Evolutionary conservation across 2,888 invertebrate genomes (phyloP).

Genomic region (Phragmatobia fuliginosa): DNA sequence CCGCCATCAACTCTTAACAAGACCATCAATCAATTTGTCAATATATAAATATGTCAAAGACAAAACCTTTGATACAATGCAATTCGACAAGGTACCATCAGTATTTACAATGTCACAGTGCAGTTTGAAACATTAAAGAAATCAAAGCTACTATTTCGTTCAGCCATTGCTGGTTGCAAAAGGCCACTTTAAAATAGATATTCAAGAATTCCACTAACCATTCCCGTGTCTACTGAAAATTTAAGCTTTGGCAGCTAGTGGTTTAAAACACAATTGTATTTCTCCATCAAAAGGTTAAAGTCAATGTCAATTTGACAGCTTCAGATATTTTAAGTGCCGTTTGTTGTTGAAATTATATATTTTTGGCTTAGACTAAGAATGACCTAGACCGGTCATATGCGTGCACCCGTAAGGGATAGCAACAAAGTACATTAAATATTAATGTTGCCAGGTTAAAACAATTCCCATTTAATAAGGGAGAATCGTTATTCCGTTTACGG

Average conservation of each 20-base stretch:
- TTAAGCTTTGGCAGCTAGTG: neutral
- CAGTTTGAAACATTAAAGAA: neutral
- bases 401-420: too few relatives aligned
- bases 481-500: too few relatives aligned
- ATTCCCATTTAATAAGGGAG: too few relatives aligned
- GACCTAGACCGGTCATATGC: too few relatives aligned
- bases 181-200: neutral
- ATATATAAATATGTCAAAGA: neutral
- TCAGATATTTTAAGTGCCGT: neutral
- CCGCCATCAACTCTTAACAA: too few relatives aligned
- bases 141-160: neutral
- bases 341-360: neutral
- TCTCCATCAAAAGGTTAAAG: neutral
- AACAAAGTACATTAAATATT: too few relatives aligned
- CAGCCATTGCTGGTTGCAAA: neutral
- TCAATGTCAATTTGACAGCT: neutral
- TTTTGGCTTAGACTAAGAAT: too few relatives aligned
- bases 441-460: too few relatives aligned
- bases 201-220: neutral
- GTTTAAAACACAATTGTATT: neutral
- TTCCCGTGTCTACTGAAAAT: neutral
- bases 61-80: neutral
- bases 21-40: neutral
- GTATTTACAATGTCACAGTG: neutral
- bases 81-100: neutral